Percentiles rank a stretch among this genome's conserved stretches.
phyloP scores from a whole-genome alignment of 2,888 invertebrate genomes.

The Synergus japonicus region DNA sequence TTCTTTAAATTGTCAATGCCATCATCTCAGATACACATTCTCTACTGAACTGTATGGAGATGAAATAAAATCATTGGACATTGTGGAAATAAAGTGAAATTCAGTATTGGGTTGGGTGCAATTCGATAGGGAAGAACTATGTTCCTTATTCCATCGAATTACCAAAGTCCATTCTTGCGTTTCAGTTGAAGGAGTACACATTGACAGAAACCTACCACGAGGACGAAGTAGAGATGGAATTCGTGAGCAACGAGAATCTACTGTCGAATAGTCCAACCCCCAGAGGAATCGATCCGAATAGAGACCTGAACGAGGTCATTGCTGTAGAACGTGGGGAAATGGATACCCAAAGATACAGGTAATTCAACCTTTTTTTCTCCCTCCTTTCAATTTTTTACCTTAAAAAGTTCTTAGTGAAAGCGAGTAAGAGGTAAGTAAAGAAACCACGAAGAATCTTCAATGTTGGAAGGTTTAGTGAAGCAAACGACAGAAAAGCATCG shows the following conservation, averaged over 20 bases:
- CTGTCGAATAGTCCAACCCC: conserved; percentile 67
- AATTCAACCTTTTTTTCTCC: conserved; percentile 53
- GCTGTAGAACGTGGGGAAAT: conserved; percentile 87
- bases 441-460: conserved; percentile 14
- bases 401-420: conserved; percentile 20
- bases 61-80: background rate
- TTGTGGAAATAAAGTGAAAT: background rate
- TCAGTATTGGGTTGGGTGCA: background rate
- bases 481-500: conserved; percentile 16
- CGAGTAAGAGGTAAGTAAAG: conserved; percentile 22
- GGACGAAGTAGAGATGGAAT: conserved; percentile 81
- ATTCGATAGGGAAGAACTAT: conserved; percentile 17
- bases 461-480: background rate
- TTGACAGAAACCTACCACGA: conserved; percentile 92
- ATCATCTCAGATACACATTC: background rate
- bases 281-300: conserved; percentile 84
- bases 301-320: conserved; percentile 87
- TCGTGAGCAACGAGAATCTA: conserved; percentile 73
- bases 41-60: background rate
- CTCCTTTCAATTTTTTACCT: conserved; percentile 8
- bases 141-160: conserved; percentile 34
- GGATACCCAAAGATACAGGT: conserved; percentile 76
- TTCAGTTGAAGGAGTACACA: conserved; percentile 91
- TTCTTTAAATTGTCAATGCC: background rate
- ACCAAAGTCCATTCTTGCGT: conserved; percentile 49